Base-by-base conservation (phyloP, 2,113 vertebrate genomes). In the Chaenocephalus aceratus region DNA sequence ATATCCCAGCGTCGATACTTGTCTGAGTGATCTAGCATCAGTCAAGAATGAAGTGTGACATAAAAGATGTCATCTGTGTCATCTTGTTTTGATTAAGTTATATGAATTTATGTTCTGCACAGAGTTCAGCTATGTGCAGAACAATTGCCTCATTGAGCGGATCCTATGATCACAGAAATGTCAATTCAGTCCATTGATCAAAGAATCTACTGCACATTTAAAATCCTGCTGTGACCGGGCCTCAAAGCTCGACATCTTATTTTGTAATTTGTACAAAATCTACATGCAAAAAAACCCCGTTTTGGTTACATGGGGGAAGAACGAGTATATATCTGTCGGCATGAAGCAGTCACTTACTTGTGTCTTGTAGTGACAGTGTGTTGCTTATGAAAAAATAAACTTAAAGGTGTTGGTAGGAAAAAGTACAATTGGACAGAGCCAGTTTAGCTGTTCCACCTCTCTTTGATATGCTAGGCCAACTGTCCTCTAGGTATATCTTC, bases 41-140 rank as follows among this genome's bases (percentile, higher is more conserved):
- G 56, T 72, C 30, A 56, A 60, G n/a, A 72, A 69, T 52, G 1
- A 69, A 56, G 71, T 72, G 54, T 69, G n/a, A 82, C 63, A 65
- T 60, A 75, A 57, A 71, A 70, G 30, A 41, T 75, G 63, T 66
- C 26, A 30, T 53, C 26, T 2, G 18, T 61, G 41, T 71, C 80
- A 71, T 45, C 57, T 84, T 79, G 66, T 59, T 41, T 10, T 69
- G 10, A 72, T 83, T 58, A 65, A 62, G 46, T 74, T 61, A 56
- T 41, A 61, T 41, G 6, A 41, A 41, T 54, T 9, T 21, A 15
- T 60, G 26, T 36, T 36, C 8, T 3, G 30, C 3, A 7, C 58
- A 18, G 36, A 60, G 26, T 34, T 59, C 6, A 34, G 34, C 26
- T 36, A 6, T 30, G 12, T 11, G 21, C 12, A 5, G 23, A 57